Conservation (phyloP, 2,888 invertebrate species). For the Labia minor region DNA sequence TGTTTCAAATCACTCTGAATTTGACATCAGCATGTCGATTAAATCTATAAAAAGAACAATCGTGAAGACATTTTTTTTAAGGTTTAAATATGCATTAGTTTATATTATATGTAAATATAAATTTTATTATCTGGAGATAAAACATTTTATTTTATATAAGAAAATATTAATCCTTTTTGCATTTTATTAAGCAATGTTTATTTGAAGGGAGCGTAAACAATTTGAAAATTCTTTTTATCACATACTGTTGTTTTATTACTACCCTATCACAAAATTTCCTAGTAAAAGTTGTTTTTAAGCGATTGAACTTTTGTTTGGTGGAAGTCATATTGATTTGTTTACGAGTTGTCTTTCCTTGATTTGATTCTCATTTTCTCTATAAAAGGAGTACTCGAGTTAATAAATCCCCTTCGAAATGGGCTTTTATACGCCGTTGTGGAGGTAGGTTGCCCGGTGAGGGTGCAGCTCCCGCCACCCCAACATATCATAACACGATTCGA, state of each 20-base stretch:
- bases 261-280: conserved; percentile 2
- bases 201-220: neutral
- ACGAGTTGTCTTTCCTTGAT: conserved; percentile 4
- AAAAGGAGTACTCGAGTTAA: neutral
- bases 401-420: neutral
- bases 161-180: conserved; percentile 1
- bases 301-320: neutral
- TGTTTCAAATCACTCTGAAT: too few relatives aligned
- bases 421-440: neutral
- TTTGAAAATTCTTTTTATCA: conserved; percentile 1
- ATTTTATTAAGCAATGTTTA: neutral
- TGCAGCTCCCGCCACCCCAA: conserved; percentile 27
- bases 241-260: neutral
- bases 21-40: too few relatives aligned
- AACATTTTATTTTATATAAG: neutral
- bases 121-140: neutral
- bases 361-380: neutral
- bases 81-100: neutral
- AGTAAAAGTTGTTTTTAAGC: conserved; percentile 5
- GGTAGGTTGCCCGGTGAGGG: conserved; percentile 25
- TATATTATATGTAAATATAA: neutral
- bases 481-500: conserved; percentile 7
- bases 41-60: neutral
- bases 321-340: neutral
- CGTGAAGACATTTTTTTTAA: neutral